These are phyloP conservation scores for Phrynocephalus forsythii DNA, from an alignment of 2,797 vertebrate species.

Conservation along the genomic window DNA sequence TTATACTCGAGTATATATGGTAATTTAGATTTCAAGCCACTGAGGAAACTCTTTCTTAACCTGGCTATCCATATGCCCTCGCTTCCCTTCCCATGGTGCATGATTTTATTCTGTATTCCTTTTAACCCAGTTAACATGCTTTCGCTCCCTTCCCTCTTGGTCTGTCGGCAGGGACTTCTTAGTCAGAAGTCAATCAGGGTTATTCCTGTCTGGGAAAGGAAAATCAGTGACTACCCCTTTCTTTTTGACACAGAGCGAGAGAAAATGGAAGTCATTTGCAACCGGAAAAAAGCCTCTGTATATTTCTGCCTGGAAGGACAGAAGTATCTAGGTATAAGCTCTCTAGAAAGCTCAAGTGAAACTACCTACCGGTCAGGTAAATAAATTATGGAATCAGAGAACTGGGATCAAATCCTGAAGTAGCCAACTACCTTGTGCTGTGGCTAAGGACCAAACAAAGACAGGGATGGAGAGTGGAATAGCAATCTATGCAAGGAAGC, in stretches of 20 bases:
- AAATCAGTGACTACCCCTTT: neutral
- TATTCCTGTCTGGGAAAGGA: neutral
- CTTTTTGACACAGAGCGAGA: neutral
- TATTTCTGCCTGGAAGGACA: neutral
- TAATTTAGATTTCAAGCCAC: neutral
- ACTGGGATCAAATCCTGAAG: neutral
- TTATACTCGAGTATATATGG: too few species aligned
- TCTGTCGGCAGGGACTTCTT: neutral
- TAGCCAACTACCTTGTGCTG: neutral
- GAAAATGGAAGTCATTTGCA: neutral
- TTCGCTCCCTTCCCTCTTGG: neutral
- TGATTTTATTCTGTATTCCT: neutral
- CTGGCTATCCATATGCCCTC: neutral
- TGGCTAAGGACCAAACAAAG: neutral
- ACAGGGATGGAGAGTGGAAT: too few species aligned
- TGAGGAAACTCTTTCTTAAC: neutral
- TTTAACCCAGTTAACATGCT: neutral
- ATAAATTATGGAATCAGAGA: neutral
- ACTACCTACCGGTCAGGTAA: neutral
- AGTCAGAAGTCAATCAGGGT: too few species aligned
- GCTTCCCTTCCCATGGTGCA: neutral
- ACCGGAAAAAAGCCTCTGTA: neutral
- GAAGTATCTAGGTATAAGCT: too few species aligned
- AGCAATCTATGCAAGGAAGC: neutral
- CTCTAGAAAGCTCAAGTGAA: neutral